Base-by-base conservation (phyloP, 2,113 vertebrate genomes). In the Colossoma macropomum region DNA sequence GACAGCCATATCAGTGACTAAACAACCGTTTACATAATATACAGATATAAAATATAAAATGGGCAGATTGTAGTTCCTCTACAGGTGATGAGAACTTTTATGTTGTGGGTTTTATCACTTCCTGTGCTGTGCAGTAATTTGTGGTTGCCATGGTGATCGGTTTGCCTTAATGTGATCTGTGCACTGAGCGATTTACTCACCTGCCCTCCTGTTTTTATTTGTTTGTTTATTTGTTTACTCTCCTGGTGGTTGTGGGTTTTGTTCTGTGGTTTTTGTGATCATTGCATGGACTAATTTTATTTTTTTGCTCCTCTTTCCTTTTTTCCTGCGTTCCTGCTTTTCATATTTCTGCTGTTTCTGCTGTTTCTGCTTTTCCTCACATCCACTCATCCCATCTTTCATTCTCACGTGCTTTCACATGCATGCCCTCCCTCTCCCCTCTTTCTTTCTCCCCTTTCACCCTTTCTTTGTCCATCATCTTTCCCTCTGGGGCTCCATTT, bases 271-370 rank as follows among this genome's bases (percentile, higher is more conserved):
- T 91, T 88, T 93, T 93, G 90, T 95, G 92, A 94, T 93, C 94
- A 95, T 94, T 94, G 94, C 95, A 95, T 95, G 94, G 87, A 95
- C 92, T 95, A 95, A 95, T 95, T 94, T 92, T 89, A 91, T 92
- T 92, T 88, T 88, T 91, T 92, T 54, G 54, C 85, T 72, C 88
- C 45, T 17, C 16, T 70, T 77, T 27, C n/a, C 38, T 82, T 80
- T 82, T 59, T 50, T 59, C 62, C 59, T 82, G 30, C 68, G 30
- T 75, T 75, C 1, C 3, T 82, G 73, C 68, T 34, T 52, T 76
- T 75, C 80, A 62, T 15, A 66, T 45, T 82, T 71, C 63, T 52
- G 50, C 38, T n/a, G 23, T 30, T 56, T 70, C 70, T 79, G 45
- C 32, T 79, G 73, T 73, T 38, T 81, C 60, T 38, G 71, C 75